These are phyloP conservation scores for Protosalanx chinensis DNA, from an alignment of 2,797 vertebrate species.

Conservation along the genomic window DNA sequence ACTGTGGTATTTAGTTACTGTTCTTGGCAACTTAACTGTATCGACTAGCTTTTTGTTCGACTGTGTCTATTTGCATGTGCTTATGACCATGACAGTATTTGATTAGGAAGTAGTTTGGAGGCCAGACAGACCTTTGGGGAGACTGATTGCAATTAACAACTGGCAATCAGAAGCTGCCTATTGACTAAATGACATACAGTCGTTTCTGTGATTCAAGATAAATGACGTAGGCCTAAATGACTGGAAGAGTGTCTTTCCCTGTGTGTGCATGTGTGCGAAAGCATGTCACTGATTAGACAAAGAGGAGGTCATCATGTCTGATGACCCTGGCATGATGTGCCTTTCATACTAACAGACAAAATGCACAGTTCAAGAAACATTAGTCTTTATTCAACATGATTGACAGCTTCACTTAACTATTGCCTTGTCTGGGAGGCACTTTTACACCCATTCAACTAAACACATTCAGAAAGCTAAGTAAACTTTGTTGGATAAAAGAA, in stretches of 20 bases:
- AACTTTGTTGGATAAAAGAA: too few species aligned
- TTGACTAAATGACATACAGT: background rate
- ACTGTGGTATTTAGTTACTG: conserved; percentile 32
- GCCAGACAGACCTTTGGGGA: background rate
- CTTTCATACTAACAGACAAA: conserved; percentile 9
- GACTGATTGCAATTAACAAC: background rate
- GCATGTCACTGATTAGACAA: conserved; percentile 9
- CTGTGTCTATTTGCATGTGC: conserved; percentile 9
- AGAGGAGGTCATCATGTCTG: background rate
- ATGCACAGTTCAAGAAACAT: background rate
- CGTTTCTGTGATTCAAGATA: background rate
- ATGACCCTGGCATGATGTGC: conserved; percentile 16
- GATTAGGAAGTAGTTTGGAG: background rate
- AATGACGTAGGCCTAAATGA: background rate
- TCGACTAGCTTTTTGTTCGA: conserved; percentile 4
- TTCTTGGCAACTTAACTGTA: conserved; percentile 24
- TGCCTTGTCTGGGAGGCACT: too few species aligned
- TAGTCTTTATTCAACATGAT: conserved; percentile 8
- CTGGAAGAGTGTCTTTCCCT: background rate
- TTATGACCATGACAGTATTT: conserved; percentile 19
- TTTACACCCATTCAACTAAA: too few species aligned
- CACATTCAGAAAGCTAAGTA: too few species aligned
- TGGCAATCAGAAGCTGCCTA: background rate
- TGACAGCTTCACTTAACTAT: conserved; percentile 8
- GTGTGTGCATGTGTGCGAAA: background rate